Evolutionary conservation across 2,888 invertebrate genomes (phyloP), one percentile per base, ranked within the genome.

Genomic region (Micoletzkya japonica): DNA sequence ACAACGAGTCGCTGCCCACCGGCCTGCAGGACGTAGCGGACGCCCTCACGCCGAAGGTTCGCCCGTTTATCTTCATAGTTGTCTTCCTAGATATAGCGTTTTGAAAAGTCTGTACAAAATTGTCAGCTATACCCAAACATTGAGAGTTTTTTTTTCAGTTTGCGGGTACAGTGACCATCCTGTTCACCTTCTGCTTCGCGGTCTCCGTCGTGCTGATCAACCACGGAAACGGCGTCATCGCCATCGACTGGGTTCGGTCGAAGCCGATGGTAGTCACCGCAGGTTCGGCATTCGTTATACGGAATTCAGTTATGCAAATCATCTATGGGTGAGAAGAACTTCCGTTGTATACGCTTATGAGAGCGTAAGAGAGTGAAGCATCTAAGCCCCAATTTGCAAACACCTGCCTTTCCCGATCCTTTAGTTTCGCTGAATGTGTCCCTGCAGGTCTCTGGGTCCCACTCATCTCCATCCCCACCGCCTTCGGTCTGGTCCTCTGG

Each of bases 401-500:
- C 28, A 20, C 30, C 32, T 20, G 6, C 49, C n/a, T 49, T n/a
- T 24, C 3, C 24, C 49, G 20, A 49, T 24, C 49, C n/a, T n/a
- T n/a, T n/a, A n/a, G n/a, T n/a, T n/a, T n/a, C n/a, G n/a, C n/a
- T n/a, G n/a, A n/a, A n/a, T 44, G 20, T 44, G 44, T 14, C 20
- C 7, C 72, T 44, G 20, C 67, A 77, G 79, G 81, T 7, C 54
- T 84, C 14, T 24, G 79, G 57, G 82, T 82, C 61, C 83, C 84
- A n/a, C 69, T 84, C 14, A 59, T 83, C 70, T 80, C 84, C 2
- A 78, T 78, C 0, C 78, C 78, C 7, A 81, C 81, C 28, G 82
- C 83, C 4, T 85, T 82, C 66, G 85, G 84, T 4, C 54, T 83
- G 34, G 72, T 84, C 32, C 75, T 85, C 7, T 85, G 84, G 84